Conservation (phyloP, 2,888 invertebrate genomes). For the Formica aserva region DNA sequence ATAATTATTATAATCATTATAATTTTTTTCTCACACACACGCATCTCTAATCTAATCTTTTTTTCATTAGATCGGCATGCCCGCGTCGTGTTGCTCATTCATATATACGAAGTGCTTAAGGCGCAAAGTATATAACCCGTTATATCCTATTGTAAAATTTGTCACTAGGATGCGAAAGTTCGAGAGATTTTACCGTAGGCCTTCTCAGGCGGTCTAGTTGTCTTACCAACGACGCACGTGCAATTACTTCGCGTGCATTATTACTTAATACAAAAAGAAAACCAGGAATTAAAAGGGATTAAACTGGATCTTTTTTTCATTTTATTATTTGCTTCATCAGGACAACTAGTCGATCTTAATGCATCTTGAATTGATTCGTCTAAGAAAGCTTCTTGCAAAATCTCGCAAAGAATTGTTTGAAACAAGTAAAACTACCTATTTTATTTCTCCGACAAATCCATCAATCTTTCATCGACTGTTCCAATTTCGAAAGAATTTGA, state of each 20-base stretch:
- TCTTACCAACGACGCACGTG: no score
- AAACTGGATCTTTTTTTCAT: background rate
- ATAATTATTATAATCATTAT: slow-evolving; percentile 44
- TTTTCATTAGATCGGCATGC: slow-evolving; percentile 30
- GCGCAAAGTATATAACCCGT: slow-evolving; percentile 46
- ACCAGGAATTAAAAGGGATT: background rate
- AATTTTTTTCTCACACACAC: slow-evolving; percentile 14
- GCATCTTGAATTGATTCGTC: background rate
- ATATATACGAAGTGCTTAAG: slow-evolving; percentile 59
- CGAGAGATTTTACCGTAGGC: background rate
- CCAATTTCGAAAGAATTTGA: background rate
- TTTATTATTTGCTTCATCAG: background rate
- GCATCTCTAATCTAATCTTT: slow-evolving; percentile 25
- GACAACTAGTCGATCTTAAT: background rate
- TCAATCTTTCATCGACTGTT: slow-evolving; percentile 1
- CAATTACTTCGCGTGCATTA: background rate
- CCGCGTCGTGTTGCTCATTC: slow-evolving; percentile 18
- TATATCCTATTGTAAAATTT: slow-evolving; percentile 34
- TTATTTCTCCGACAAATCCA: background rate
- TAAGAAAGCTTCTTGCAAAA: background rate
- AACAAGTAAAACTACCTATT: background rate
- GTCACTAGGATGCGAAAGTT: slow-evolving; percentile 9
- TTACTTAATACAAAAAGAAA: background rate
- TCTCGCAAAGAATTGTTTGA: background rate
- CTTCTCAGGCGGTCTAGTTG: background rate